These are phyloP conservation scores for Saguinus midas DNA, from an alignment of 2,113 vertebrate genomes.

Conservation along the genomic window DNA sequence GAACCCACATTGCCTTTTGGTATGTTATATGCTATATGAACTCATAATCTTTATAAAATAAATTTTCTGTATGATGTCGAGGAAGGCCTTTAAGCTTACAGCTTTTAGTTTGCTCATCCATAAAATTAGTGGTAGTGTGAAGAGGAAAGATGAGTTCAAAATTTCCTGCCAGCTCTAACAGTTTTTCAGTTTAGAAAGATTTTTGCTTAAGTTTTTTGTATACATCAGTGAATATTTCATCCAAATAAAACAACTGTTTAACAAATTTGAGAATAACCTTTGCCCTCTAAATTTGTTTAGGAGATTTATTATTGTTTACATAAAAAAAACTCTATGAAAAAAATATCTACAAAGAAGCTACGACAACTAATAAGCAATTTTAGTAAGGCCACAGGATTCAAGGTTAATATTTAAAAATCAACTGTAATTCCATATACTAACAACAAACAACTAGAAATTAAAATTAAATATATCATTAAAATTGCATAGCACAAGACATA, in stretches of 20 bases:
- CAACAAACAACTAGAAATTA: background rate
- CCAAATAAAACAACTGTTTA: constrained; percentile 20
- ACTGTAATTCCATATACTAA: background rate
- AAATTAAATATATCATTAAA: background rate
- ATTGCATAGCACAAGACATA: background rate
- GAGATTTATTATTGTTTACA: background rate
- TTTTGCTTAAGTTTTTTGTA: background rate
- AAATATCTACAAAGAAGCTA: background rate
- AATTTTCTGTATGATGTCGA: constrained; percentile 38
- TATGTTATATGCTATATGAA: background rate
- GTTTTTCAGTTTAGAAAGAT: constrained; percentile 19
- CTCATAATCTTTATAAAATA: constrained; percentile 25
- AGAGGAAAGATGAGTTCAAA: constrained; percentile 4
- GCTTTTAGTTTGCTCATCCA: constrained; percentile 43
- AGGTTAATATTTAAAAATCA: background rate
- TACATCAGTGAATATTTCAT: background rate
- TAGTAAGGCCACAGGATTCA: background rate
- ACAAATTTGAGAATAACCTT: background rate
- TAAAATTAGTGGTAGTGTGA: constrained; percentile 8
- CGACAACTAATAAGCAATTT: background rate
- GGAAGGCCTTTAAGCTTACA: constrained; percentile 40
- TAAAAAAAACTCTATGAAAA: background rate
- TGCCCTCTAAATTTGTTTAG: background rate
- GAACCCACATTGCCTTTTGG: background rate
- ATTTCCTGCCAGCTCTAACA: background rate